Percentiles rank a stretch among this genome's conserved stretches.
phyloP scores from a whole-genome alignment of 64 coral and sea anemone species.

The Pachyseris speciosa region DNA sequence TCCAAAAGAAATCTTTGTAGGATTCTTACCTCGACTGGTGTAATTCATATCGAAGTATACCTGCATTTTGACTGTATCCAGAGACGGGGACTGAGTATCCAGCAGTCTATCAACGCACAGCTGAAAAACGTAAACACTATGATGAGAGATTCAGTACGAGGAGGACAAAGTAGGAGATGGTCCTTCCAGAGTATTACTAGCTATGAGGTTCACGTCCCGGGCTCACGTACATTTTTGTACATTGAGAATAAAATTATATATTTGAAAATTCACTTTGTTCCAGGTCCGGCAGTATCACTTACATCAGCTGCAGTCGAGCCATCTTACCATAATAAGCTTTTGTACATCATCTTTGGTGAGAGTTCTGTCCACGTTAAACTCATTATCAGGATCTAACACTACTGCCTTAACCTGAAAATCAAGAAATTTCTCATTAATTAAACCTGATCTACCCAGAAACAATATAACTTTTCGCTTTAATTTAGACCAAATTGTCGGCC shows the following conservation, averaged over 20 bases:
- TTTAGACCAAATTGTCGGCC: neutral
- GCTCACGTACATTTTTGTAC: too few relatives aligned
- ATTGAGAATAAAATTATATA: too few relatives aligned
- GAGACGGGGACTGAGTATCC: conserved; percentile 79
- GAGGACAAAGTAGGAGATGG: too few relatives aligned
- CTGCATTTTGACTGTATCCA: conserved; percentile 99
- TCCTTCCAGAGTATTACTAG: too few relatives aligned
- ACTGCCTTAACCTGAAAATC: conserved; percentile 92
- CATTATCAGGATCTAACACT: conserved; percentile 95
- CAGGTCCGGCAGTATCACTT: too few relatives aligned
- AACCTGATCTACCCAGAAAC: neutral
- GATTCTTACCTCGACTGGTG: conserved; percentile 88
- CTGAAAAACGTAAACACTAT: too few relatives aligned
- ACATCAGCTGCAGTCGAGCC: too few relatives aligned
- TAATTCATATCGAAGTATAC: conserved; percentile 99
- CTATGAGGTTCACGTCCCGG: too few relatives aligned
- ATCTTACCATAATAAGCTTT: conserved; percentile 94
- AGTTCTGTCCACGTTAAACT: conserved; percentile 98
- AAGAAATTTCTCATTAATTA: neutral
- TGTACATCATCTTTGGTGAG: conserved; percentile 99
- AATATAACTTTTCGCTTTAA: too few relatives aligned
- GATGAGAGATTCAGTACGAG: too few relatives aligned
- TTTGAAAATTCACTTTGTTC: too few relatives aligned
- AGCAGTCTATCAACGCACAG: conserved; percentile 85
- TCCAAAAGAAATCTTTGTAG: neutral